Evolutionary conservation across 37 sponge, comb jelly and placozoan species (phyloP).

Genomic region (Cladorhizidae sp.): DNA sequence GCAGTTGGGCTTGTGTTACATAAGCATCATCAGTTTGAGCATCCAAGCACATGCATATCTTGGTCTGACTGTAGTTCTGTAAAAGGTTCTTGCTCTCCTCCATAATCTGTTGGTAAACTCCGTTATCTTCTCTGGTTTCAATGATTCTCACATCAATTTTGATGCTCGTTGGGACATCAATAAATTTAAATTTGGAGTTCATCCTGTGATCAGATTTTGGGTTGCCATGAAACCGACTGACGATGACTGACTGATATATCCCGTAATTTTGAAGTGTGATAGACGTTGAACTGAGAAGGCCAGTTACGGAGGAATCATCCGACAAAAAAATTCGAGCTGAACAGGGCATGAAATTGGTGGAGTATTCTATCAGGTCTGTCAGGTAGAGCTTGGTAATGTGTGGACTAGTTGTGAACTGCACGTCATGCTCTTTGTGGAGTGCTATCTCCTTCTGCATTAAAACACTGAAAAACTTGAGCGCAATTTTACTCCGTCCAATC

Average conservation of each 20-base stretch:
- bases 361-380: not conserved
- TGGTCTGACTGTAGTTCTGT: constrained; percentile 7
- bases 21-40: constrained; percentile 21
- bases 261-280: not conserved
- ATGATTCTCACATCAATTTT: not conserved
- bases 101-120: not conserved
- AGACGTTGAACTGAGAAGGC: not conserved
- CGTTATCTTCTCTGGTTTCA: not conserved
- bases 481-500: not conserved
- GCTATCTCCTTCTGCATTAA: not conserved
- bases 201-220: not conserved
- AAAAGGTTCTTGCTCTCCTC: not conserved
- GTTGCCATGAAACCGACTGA: not conserved
- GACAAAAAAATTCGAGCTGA: not conserved
- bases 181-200: not conserved
- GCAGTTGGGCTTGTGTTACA: constrained; percentile 20
- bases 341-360: not conserved
- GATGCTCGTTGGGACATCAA: constrained; percentile 13
- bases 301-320: not conserved
- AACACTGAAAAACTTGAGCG: not conserved
- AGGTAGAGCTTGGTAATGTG: not conserved
- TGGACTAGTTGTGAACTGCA: constrained; percentile 6
- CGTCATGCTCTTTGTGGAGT: constrained; percentile 3
- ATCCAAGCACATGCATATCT: constrained; percentile 10
- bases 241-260: not conserved